Evolutionary conservation across 23 tunicate genomes (phyloP), one percentile per base, ranked within the genome.

Genomic region (Halocynthia roretzi): DNA sequence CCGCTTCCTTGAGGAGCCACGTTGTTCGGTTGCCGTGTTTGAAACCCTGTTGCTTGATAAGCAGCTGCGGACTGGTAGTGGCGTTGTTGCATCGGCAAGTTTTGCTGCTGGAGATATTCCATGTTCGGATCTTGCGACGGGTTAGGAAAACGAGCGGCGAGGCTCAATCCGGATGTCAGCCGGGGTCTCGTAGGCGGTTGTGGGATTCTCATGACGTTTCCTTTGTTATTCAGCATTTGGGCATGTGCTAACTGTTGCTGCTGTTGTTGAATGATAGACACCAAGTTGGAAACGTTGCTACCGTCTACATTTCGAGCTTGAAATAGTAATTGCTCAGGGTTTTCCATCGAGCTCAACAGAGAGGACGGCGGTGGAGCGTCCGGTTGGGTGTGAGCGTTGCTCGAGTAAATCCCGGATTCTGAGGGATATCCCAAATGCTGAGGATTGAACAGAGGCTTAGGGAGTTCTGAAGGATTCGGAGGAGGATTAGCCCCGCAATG

Each of bases 391-490:
- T 15, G 70, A 65, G 70, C 0, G 78, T 12, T 31, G 55, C 78
- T 7, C 23, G 40, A 8, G 64, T 44, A 54, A 74, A 74, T 15
- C 64, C 22, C 78, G 9, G 78, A 22, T 31, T 74, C 78, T 7
- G 61, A n/a, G 8, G 64, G 60, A 54, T 54, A 74, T 15, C 64
- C 22, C 78, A 56, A 54, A 54, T 64, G 20, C 6, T 74, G 78
- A 6, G 78, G 14, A 10, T 54, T 77, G 69, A 88, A 88, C 77
- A 83, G 62, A 6, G 95, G 95, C 52, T 88, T 88, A 8, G 95
- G 95, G 55, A 88, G 54, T 19, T 83, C 88, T 1, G 96, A 69
- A 20, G 96, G 96, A 64, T 83, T 70, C 10, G 95, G 78, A 8
- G 95, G 49, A 83, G 93, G 70, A 81, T 80, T 17, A 80, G 83